Conservation (phyloP, 2,797 vertebrate species). For the Knipowitschia caucasica region DNA sequence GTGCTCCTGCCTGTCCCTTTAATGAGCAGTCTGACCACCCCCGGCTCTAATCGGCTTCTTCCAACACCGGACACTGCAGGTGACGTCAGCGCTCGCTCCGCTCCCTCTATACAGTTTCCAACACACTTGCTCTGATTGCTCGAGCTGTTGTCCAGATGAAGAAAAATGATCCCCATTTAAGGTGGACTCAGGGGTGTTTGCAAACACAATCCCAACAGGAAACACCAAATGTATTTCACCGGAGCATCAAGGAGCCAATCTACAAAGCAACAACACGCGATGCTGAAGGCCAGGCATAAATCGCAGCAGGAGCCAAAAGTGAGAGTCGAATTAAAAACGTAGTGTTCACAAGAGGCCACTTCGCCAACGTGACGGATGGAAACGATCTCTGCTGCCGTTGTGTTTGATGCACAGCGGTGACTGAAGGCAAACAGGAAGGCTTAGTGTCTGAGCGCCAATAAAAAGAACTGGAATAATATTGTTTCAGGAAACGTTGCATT, state of each 20-base stretch:
- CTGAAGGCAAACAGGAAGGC: slow-evolving; percentile 34
- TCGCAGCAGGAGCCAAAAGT: slow-evolving; percentile 55
- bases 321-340: slow-evolving; percentile 69
- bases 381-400: slow-evolving; percentile 38
- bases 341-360: slow-evolving; percentile 46
- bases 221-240: slow-evolving; percentile 51
- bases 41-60: too few relatives aligned
- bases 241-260: slow-evolving; percentile 41
- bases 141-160: slow-evolving; percentile 35
- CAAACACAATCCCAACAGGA: slow-evolving; percentile 56
- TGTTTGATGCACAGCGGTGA: slow-evolving; percentile 33
- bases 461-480: too few relatives aligned
- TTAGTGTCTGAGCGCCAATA: too few relatives aligned
- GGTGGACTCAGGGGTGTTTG: slow-evolving; percentile 38
- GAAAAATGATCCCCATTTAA: slow-evolving; percentile 52
- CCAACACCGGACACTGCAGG: too few relatives aligned
- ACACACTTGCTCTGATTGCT: slow-evolving; percentile 24
- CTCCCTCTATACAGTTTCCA: slow-evolving; percentile 6
- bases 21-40: too few relatives aligned
- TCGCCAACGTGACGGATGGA: slow-evolving; percentile 48
- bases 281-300: slow-evolving; percentile 51
- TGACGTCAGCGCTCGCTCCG: slow-evolving; percentile 10
- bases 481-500: too few relatives aligned
- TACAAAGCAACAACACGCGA: slow-evolving; percentile 48
- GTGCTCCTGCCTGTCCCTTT: too few relatives aligned